Evolutionary conservation across 2,113 vertebrate species (phyloP).

Genomic region (Istiophorus platypterus): DNA sequence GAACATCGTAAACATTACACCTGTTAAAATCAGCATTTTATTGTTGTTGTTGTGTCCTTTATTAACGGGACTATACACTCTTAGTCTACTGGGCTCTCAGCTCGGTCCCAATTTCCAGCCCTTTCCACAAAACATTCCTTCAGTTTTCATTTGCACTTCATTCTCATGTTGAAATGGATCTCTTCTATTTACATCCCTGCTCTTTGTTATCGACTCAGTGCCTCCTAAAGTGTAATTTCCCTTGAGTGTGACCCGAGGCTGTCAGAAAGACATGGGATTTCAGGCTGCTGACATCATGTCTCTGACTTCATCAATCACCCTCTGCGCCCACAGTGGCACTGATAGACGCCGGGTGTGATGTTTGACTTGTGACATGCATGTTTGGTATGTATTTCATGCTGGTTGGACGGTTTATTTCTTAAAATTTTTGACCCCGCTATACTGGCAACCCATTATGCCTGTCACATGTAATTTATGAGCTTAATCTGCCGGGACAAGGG

Average conservation of each 20-base stretch:
- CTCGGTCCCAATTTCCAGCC: background rate
- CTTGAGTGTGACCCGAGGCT: background rate
- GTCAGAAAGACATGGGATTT: constrained; percentile 9
- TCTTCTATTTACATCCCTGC: background rate
- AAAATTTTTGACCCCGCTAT: constrained; percentile 19
- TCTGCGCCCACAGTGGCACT: background rate
- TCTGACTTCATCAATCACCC: background rate
- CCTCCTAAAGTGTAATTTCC: constrained; percentile 2
- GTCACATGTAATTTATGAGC: constrained; percentile 66
- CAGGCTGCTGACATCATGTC: constrained; percentile 15
- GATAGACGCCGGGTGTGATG: background rate
- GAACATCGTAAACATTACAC: too few relatives aligned
- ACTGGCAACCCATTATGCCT: constrained; percentile 41
- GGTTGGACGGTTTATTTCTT: background rate
- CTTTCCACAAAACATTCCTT: background rate
- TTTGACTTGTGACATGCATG: constrained; percentile 5
- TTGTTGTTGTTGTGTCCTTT: too few relatives aligned
- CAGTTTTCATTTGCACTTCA: background rate
- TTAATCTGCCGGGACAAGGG: constrained; percentile 24
- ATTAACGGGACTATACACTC: too few relatives aligned
- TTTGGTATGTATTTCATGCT: background rate
- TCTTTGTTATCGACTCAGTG: background rate
- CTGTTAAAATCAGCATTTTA: too few relatives aligned
- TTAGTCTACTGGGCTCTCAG: background rate
- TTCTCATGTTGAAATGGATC: background rate